Evolutionary conservation across 2,888 invertebrate species (phyloP).

Genomic region (Hyppa rectilinea): DNA sequence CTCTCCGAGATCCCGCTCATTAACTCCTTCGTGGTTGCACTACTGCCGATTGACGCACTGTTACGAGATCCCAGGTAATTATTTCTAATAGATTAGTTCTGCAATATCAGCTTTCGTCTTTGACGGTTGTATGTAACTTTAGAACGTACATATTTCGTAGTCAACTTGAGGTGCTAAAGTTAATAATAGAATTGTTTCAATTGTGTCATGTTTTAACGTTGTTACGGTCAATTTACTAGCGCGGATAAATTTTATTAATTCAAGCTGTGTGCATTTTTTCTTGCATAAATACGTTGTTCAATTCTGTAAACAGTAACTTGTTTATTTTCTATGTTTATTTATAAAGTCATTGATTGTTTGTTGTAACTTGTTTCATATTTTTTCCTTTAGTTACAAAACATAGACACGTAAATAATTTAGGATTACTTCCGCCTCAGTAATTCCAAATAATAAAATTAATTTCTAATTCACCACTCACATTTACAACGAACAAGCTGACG

Average conservation of each 20-base stretch:
- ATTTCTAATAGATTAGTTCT: constrained; percentile 48
- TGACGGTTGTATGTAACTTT: constrained; percentile 32
- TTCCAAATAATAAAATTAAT: neutral
- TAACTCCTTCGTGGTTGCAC: constrained; percentile 68
- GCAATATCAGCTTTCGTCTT: constrained; percentile 45
- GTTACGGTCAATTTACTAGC: constrained; percentile 4
- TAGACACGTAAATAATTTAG: neutral
- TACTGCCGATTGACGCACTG: constrained; percentile 61
- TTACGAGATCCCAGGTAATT: constrained; percentile 66
- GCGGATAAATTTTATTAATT: neutral
- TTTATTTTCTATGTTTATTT: no score
- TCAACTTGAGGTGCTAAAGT: constrained; percentile 9
- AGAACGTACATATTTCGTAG: constrained; percentile 37
- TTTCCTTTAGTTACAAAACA: neutral
- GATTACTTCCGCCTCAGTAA: neutral
- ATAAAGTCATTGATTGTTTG: neutral
- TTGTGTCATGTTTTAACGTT: constrained; percentile 17
- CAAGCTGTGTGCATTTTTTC: neutral
- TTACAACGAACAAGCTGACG: constrained; percentile 40
- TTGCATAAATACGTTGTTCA: no score
- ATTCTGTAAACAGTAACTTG: no score
- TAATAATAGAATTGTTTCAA: constrained; percentile 21
- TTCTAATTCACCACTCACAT: constrained; percentile 27
- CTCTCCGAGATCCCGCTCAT: constrained; percentile 69
- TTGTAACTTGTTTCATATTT: neutral